Evolutionary conservation across 2,888 invertebrate species (phyloP).

Genomic region (Linnaemya tessellans): DNA sequence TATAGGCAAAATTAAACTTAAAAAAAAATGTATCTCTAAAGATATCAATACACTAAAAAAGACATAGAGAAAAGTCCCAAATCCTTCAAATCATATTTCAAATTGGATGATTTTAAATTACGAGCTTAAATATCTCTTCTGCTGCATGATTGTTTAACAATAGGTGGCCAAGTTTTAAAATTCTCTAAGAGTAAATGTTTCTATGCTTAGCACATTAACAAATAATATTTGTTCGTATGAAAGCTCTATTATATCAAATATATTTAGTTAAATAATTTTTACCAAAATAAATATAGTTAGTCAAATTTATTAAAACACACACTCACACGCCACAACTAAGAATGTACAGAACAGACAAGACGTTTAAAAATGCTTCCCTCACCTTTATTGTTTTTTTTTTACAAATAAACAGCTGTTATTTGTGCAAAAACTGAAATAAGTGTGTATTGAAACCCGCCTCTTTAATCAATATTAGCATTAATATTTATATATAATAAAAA

Average conservation of each 20-base stretch:
- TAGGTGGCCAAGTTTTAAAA: background rate
- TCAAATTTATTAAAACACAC: constrained; percentile 38
- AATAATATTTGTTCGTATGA: constrained; percentile 20
- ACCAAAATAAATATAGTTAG: constrained; percentile 43
- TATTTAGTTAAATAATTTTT: constrained; percentile 60
- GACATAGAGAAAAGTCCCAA: background rate
- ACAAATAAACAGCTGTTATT: background rate
- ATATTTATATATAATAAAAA: constrained; percentile 39
- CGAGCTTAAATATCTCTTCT: background rate
- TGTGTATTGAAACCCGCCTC: constrained; percentile 68
- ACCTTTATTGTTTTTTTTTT: background rate
- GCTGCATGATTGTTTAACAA: background rate
- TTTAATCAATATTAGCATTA: constrained; percentile 64
- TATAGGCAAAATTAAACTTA: constrained; percentile 22
- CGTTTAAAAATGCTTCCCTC: constrained; percentile 1
- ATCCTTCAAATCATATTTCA: background rate
- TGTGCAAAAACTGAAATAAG: constrained; percentile 20
- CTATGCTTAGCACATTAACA: background rate
- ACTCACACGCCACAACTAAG: constrained; percentile 9
- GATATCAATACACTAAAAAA: background rate
- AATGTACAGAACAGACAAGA: constrained; percentile 24
- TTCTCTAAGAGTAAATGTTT: constrained; percentile 21
- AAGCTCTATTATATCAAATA: constrained; percentile 42
- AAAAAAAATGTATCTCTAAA: background rate
- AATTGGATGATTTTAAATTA: background rate